A percentile compares a stretch with the other conserved stretches of the same genome.
Conservation (phyloP, 2,797 vertebrate species). For the Meda fulgida region DNA sequence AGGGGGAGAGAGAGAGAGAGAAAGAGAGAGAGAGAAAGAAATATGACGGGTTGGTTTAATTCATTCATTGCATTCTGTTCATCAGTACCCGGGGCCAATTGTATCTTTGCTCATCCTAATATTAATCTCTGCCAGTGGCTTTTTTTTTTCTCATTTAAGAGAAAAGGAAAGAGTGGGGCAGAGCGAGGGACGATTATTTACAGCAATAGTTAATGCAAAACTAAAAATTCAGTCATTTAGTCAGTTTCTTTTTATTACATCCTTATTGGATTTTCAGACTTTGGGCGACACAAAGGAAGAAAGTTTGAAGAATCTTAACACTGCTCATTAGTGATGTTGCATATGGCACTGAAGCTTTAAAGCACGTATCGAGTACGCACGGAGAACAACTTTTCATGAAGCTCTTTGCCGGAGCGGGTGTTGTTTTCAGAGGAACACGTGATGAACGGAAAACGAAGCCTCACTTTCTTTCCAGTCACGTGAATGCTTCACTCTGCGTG, state of each 20-base stretch:
- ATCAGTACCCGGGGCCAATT: slow-evolving; percentile 68
- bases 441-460: too few species aligned
- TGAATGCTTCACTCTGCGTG: too few species aligned
- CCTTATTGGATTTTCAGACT: not conserved
- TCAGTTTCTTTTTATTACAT: not conserved
- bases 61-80: slow-evolving; percentile 66
- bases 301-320: not conserved
- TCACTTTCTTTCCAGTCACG: too few species aligned
- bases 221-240: not conserved
- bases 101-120: slow-evolving; percentile 68
- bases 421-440: too few species aligned
- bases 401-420: too few species aligned
- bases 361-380: too few species aligned
- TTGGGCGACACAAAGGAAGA: not conserved
- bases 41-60: slow-evolving; percentile 70
- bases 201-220: slow-evolving; percentile 18
- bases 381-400: too few species aligned
- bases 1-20: slow-evolving; percentile 63
- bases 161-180: slow-evolving; percentile 11
- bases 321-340: too few species aligned
- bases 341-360: too few species aligned
- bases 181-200: not conserved
- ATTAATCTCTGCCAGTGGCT: slow-evolving; percentile 68
- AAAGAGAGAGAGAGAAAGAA: slow-evolving; percentile 63
- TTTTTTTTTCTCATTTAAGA: slow-evolving; percentile 64